Evolutionary conservation across 2,113 vertebrate genomes (phyloP), one percentile per base, ranked within the genome.

Genomic region (Corythaeola cristata): DNA sequence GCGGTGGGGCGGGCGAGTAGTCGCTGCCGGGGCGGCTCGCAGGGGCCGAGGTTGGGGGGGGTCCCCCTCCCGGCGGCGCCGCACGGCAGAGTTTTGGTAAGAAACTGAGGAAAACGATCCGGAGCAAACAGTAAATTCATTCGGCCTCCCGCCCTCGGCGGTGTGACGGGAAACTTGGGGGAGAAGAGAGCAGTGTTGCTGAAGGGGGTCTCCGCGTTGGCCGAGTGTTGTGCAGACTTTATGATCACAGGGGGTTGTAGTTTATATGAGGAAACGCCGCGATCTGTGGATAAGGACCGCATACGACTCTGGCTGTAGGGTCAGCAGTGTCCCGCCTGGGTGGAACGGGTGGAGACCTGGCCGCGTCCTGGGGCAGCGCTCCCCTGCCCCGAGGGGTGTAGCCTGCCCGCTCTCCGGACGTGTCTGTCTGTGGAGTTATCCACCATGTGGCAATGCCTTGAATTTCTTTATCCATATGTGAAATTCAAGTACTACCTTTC

Each of bases 171-270:
- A n/a, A 59, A 5, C 58, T 44, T 56, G 5, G 8, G 53, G 83
- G 20, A 28, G 82, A 33, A 24, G 35, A 2, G 15, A n/a, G 64
- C 22, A 17, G 55, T 5, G 10, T 8, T 53, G 35, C 52, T 44
- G 9, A 22, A 37, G 60, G 59, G 62, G 53, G 35, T 72, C 58
- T 77, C 60, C 32, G 45, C 22, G 28, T 12, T 50, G 69, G 5
- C 44, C 30, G 50, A 67, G 52, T 10, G 67, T 39, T 47, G 89
- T 2, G 8, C 41, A 41, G 64, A 3, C 62, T 88, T 75, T 3
- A 1, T 11, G 32, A 82, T 53, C 35, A 8, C 55, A 7, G 17
- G 15, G 1, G 15, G 2, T 3, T 6, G 41, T 15, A 1, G 37
- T 88, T 68, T 37, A 3, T 5, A 4, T 4, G 62, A 45, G 53